These are phyloP conservation scores for Melanostoma scalare DNA, from an alignment of 2,888 invertebrate genomes.

Conservation along the genomic window DNA sequence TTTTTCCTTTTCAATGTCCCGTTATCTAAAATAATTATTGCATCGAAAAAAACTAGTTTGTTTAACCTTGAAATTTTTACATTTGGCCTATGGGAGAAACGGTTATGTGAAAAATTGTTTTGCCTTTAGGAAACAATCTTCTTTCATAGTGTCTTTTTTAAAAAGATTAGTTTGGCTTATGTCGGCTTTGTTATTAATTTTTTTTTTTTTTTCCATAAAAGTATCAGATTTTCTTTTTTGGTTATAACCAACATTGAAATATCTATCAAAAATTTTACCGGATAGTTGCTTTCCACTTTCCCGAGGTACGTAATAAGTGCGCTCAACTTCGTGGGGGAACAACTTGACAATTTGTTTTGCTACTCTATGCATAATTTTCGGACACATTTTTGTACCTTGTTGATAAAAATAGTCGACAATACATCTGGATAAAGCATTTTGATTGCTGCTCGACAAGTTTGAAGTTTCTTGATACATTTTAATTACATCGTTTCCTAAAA, in stretches of 20 bases:
- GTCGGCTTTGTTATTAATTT: too few species aligned
- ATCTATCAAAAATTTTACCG: slow-evolving; percentile 2
- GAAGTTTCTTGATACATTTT: neutral
- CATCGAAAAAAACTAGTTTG: too few species aligned
- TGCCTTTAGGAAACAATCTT: too few species aligned
- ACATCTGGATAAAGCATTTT: slow-evolving; percentile 11
- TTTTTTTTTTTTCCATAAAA: neutral
- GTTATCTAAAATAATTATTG: too few species aligned
- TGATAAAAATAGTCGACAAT: slow-evolving; percentile 14
- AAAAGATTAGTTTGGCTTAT: too few species aligned
- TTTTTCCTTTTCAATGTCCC: too few species aligned
- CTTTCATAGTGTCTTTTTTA: too few species aligned
- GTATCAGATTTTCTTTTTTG: neutral
- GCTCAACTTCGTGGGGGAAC: neutral
- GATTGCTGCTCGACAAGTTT: slow-evolving; percentile 6
- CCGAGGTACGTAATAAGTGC: slow-evolving; percentile 5
- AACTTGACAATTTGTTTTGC: slow-evolving; percentile 7
- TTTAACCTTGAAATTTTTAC: too few species aligned
- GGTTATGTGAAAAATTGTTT: too few species aligned
- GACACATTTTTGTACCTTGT: slow-evolving; percentile 15
- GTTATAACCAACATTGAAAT: slow-evolving; percentile 14
- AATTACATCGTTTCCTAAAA: slow-evolving; percentile 1
- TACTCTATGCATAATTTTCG: slow-evolving; percentile 8
- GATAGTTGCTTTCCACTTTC: slow-evolving; percentile 6
- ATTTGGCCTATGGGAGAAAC: too few species aligned